These are phyloP conservation scores for Bombus pyrosoma DNA, from an alignment of 1,140 invertebrate genomes.

Conservation along the genomic window DNA sequence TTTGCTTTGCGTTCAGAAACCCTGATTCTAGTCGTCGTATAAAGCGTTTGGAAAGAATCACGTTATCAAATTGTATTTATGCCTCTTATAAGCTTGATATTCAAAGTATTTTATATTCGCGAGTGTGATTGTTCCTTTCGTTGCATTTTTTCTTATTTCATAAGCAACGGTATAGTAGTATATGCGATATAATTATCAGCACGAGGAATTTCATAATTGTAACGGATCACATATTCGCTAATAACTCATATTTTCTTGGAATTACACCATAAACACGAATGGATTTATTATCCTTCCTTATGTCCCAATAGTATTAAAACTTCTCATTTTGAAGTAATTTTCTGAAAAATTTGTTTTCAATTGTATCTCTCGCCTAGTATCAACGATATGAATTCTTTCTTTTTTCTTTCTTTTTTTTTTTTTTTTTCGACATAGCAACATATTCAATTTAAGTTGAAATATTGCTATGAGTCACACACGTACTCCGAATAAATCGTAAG, in stretches of 20 bases:
- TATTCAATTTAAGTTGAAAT: neutral
- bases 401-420: neutral
- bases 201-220: neutral
- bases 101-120: neutral
- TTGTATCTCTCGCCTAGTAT: too few relatives aligned
- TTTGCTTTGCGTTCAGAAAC: too few relatives aligned
- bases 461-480: neutral
- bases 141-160: neutral
- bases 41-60: too few relatives aligned
- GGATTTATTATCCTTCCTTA: neutral
- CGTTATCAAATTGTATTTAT: neutral
- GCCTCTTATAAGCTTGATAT: neutral
- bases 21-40: too few relatives aligned
- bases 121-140: neutral
- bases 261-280: neutral
- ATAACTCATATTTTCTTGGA: neutral
- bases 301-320: neutral
- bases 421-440: neutral
- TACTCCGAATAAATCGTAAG: too few relatives aligned
- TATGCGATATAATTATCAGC: neutral
- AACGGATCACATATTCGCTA: neutral
- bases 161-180: neutral
- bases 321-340: too few relatives aligned
- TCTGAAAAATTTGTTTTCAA: too few relatives aligned
- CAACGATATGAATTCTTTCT: too few relatives aligned